phyloP scores from a whole-genome alignment of 2,888 invertebrate species.

The Neocrepidodera transversa region DNA sequence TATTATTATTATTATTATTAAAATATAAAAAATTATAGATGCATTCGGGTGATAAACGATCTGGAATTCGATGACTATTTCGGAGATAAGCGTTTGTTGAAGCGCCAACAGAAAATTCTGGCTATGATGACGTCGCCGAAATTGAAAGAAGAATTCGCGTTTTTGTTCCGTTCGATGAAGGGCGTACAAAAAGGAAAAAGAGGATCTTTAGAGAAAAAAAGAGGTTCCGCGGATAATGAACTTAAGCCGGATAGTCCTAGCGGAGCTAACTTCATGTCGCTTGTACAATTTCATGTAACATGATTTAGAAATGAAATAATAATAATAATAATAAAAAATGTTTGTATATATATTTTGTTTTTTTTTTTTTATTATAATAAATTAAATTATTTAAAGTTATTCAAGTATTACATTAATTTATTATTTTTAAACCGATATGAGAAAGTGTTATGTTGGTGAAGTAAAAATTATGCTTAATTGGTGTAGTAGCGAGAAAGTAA shows the following conservation, averaged over 20 bases:
- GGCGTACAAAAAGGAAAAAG: conserved; percentile 55
- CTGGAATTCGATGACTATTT: conserved; percentile 56
- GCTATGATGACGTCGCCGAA: conserved; percentile 57
- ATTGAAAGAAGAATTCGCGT: conserved; percentile 59
- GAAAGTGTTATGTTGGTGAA: too few species aligned
- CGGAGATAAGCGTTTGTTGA: conserved; percentile 55
- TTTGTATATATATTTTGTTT: too few species aligned
- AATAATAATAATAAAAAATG: too few species aligned
- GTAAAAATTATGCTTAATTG: too few species aligned
- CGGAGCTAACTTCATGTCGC: conserved; percentile 2
- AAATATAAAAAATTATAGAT: too few species aligned
- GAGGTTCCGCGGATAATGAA: neutral
- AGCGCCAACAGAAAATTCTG: conserved; percentile 59
- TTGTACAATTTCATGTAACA: neutral
- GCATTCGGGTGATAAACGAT: conserved; percentile 55
- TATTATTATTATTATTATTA: too few species aligned
- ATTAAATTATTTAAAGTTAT: too few species aligned
- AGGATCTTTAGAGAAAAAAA: conserved; percentile 6
- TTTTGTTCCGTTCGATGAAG: conserved; percentile 61
- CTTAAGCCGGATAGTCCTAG: neutral
- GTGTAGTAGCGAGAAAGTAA: too few species aligned
- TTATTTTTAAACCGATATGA: too few species aligned
- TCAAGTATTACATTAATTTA: too few species aligned
- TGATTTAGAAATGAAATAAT: too few species aligned
- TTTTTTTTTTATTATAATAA: too few species aligned